phyloP scores from a whole-genome alignment of 2,797 vertebrate genomes.

The Loris lydekkerianus region DNA sequence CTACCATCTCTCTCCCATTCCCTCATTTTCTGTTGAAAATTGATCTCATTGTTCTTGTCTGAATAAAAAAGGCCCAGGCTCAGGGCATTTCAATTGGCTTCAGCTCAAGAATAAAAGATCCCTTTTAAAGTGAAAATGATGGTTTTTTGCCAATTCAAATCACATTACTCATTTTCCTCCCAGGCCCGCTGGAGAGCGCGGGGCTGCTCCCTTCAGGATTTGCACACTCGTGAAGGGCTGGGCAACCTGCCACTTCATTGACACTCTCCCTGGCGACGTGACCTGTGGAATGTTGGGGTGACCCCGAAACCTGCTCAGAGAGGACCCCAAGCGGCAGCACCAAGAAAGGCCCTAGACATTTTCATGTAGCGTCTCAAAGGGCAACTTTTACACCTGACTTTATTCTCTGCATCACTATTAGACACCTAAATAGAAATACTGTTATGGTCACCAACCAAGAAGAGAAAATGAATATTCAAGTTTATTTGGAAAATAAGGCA shows the following conservation, averaged over 20 bases:
- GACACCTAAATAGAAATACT: not conserved
- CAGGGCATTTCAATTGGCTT: constrained; percentile 76
- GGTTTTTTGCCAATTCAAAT: constrained; percentile 73
- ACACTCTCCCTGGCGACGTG: not conserved
- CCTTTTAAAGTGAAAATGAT: constrained; percentile 79
- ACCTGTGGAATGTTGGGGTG: not conserved
- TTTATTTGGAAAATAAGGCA: not conserved
- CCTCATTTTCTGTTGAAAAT: constrained; percentile 80
- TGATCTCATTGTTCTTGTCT: constrained; percentile 79
- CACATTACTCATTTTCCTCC: constrained; percentile 61
- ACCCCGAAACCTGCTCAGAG: not conserved
- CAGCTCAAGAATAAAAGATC: constrained; percentile 78
- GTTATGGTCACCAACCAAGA: not conserved
- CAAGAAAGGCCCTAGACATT: not conserved
- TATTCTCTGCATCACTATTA: not conserved
- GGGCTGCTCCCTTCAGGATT: not conserved
- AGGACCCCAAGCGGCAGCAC: not conserved
- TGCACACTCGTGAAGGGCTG: accelerated
- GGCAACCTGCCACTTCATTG: not conserved
- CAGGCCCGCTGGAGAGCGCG: not conserved
- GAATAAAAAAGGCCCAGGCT: constrained; percentile 68
- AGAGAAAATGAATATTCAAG: not conserved
- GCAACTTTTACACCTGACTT: not conserved
- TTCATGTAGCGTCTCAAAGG: not conserved
- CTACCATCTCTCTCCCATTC: constrained; percentile 72